Percentiles rank a stretch among this genome's conserved stretches.
Evolutionary conservation across 2,888 invertebrate species (phyloP).

Genomic region (Lochmaea capreae): DNA sequence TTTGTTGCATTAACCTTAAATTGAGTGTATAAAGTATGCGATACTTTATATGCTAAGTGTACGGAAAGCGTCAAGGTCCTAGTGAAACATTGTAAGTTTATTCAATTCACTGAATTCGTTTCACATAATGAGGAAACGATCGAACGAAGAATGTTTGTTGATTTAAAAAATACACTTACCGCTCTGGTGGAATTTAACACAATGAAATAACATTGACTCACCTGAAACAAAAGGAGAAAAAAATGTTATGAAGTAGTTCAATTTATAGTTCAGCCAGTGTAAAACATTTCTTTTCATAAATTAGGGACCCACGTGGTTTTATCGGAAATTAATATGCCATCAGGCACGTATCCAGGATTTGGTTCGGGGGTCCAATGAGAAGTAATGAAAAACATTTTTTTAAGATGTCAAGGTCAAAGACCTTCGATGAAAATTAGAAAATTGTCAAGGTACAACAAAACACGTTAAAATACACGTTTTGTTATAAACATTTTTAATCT

Average conservation of each 20-base stretch:
- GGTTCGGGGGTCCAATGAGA: no score
- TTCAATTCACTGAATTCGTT: neutral
- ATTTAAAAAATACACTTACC: neutral
- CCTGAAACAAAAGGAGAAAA: slow-evolving; percentile 2
- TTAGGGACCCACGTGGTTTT: no score
- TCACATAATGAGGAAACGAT: neutral
- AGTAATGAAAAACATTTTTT: no score
- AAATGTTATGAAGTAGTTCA: neutral
- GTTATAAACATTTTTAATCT: no score
- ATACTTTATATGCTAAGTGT: neutral
- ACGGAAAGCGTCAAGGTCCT: neutral
- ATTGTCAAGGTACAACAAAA: no score
- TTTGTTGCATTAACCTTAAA: neutral
- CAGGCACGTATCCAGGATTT: no score
- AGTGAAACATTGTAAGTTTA: neutral
- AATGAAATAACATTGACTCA: slow-evolving; percentile 7
- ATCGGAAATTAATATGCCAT: no score
- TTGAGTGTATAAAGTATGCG: neutral
- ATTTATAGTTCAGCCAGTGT: neutral
- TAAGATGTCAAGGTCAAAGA: no score
- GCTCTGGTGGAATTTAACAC: neutral
- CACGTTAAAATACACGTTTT: no score
- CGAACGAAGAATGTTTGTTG: neutral
- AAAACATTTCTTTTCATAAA: no score
- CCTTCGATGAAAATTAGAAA: no score